Percentiles rank a stretch among this genome's conserved stretches.
phyloP scores from a whole-genome alignment of 2,113 vertebrate species.

The Brienomyrus longianalis region DNA sequence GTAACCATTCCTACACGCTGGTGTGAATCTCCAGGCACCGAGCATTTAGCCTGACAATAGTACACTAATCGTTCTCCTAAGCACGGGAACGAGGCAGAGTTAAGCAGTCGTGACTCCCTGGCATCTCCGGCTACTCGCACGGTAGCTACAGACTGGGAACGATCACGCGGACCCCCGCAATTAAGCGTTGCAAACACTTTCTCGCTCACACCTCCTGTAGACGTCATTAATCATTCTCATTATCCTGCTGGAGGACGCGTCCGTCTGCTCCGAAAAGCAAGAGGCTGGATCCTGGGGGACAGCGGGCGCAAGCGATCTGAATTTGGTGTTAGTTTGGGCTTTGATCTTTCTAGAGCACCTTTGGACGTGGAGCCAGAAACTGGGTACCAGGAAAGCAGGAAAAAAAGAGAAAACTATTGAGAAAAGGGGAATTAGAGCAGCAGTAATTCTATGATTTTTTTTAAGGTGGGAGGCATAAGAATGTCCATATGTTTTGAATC shows the following conservation, averaged over 20 bases:
- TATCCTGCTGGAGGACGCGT: not conserved
- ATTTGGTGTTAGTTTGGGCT: not conserved
- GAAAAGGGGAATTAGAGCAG: not conserved
- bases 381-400: not conserved
- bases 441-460: not conserved
- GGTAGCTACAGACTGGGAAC: not conserved
- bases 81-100: not conserved
- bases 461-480: not conserved
- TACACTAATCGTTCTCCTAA: not conserved
- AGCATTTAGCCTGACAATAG: not conserved
- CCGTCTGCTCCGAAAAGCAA: not conserved
- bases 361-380: not conserved
- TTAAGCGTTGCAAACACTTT: not conserved
- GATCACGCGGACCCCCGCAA: not conserved
- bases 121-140: not conserved
- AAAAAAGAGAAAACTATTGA: not conserved
- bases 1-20: not conserved
- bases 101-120: not conserved
- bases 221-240: not conserved
- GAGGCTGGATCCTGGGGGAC: not conserved
- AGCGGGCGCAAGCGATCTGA: not conserved
- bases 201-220: not conserved
- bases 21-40: not conserved
- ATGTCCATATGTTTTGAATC: not conserved
- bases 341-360: not conserved